Evolutionary conservation across 2,113 vertebrate genomes (phyloP).

Genomic region (Heloderma charlesbogerti): DNA sequence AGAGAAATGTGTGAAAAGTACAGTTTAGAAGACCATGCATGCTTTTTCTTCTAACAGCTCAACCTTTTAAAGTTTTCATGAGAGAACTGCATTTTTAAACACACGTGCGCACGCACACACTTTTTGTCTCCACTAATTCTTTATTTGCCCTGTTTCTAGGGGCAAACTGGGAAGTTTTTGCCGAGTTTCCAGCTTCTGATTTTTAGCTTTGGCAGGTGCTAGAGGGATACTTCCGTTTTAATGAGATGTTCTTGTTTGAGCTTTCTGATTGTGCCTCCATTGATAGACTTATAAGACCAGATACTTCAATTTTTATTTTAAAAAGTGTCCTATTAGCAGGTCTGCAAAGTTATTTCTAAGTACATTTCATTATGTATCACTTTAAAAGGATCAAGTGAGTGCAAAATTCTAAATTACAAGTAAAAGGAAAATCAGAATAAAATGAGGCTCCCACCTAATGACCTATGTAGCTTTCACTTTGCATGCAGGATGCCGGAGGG

Average conservation of each 20-base stretch:
- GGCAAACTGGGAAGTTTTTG: slow-evolving; percentile 56
- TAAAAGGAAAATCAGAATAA: slow-evolving; percentile 28
- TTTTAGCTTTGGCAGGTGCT: slow-evolving; percentile 62
- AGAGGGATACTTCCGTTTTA: slow-evolving; percentile 56
- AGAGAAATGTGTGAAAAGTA: slow-evolving; percentile 76
- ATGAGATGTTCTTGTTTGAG: slow-evolving; percentile 55
- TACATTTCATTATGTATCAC: slow-evolving; percentile 42
- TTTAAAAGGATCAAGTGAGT: slow-evolving; percentile 2
- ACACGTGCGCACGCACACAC: slow-evolving; percentile 35
- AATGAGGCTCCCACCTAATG: neutral
- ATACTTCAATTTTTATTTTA: slow-evolving; percentile 33
- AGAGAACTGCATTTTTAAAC: slow-evolving; percentile 52
- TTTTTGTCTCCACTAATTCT: slow-evolving; percentile 55
- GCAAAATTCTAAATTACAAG: slow-evolving; percentile 42
- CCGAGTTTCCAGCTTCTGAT: slow-evolving; percentile 67
- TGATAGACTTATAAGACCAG: slow-evolving; percentile 41
- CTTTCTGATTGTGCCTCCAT: slow-evolving; percentile 38
- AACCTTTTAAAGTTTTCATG: slow-evolving; percentile 62
- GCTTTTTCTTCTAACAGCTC: slow-evolving; percentile 51
- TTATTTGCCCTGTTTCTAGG: slow-evolving; percentile 60
- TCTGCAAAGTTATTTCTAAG: slow-evolving; percentile 13
- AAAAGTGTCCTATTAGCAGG: neutral
- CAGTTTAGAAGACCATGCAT: slow-evolving; percentile 74
- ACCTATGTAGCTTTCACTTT: slow-evolving; percentile 41
- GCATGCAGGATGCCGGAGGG: slow-evolving; percentile 54